phyloP scores from a whole-genome alignment of 1,140 invertebrate species.

The Orchesella cincta region DNA sequence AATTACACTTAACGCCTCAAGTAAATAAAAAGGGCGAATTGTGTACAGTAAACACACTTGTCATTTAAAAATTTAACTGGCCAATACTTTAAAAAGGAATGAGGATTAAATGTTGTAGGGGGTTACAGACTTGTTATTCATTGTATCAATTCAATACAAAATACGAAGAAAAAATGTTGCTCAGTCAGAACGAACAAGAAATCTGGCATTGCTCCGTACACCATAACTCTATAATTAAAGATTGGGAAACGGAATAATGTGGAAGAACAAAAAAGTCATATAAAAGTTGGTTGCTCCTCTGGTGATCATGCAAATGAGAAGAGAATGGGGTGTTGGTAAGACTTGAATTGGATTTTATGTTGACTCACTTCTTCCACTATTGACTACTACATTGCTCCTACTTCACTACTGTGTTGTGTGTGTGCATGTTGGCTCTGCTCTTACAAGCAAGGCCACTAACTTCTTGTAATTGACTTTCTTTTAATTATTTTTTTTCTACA shows the following conservation, averaged over 20 bases:
- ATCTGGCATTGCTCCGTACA: too few relatives aligned
- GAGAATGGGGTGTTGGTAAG: slow-evolving; percentile 38
- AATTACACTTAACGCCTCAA: too few relatives aligned
- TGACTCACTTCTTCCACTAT: not conserved
- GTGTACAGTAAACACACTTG: too few relatives aligned
- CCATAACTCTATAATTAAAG: too few relatives aligned
- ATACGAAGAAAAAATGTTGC: too few relatives aligned
- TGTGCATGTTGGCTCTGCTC: not conserved
- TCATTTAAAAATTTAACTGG: too few relatives aligned
- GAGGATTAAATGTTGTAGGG: too few relatives aligned
- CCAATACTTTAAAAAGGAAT: too few relatives aligned
- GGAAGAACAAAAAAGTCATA: not conserved
- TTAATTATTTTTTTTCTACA: slow-evolving; percentile 51
- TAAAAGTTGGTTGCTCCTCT: slow-evolving; percentile 20
- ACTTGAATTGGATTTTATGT: not conserved
- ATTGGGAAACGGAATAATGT: not conserved
- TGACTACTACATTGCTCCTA: not conserved
- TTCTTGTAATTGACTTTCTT: slow-evolving; percentile 52
- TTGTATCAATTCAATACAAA: too few relatives aligned
- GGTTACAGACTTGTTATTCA: too few relatives aligned
- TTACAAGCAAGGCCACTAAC: not conserved
- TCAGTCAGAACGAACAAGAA: too few relatives aligned
- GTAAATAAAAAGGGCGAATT: too few relatives aligned
- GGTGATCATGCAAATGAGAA: slow-evolving; percentile 51
- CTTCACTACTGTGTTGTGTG: not conserved